Percentiles rank a stretch among this genome's conserved stretches.
Conservation (phyloP, 1,140 invertebrate species). For the Helicoverpa zea region DNA sequence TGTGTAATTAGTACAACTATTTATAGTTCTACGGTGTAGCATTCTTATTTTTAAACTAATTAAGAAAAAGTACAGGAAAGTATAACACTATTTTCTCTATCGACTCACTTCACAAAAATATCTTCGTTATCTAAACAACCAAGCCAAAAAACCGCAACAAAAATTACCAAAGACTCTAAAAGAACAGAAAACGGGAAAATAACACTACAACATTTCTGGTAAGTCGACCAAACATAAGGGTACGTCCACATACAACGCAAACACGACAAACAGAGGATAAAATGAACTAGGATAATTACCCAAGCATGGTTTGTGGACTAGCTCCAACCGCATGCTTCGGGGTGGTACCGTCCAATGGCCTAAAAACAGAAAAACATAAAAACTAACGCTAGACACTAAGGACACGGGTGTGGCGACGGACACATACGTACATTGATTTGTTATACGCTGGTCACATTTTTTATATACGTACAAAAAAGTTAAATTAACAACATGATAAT, state of each 20-base stretch:
- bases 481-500: too few species aligned
- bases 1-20: too few species aligned
- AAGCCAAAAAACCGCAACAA: neutral
- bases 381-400: conserved; percentile 77
- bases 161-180: neutral
- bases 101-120: too few species aligned
- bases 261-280: conserved; percentile 30
- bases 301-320: conserved; percentile 85
- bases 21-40: too few species aligned
- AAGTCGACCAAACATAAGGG: neutral
- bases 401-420: conserved; percentile 51
- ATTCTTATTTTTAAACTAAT: too few species aligned
- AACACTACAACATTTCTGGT: neutral
- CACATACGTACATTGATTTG: conserved; percentile 49
- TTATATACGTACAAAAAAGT: neutral
- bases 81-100: too few species aligned
- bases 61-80: too few species aligned
- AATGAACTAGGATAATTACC: conserved; percentile 81
- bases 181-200: neutral
- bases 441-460: conserved; percentile 35
- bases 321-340: conserved; percentile 86
- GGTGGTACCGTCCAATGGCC: conserved; percentile 83
- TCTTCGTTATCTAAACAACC: neutral
- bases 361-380: conserved; percentile 85
- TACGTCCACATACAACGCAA: neutral